Conservation (phyloP, 1,140 invertebrate species). For the Aphaenogaster floridana region DNA sequence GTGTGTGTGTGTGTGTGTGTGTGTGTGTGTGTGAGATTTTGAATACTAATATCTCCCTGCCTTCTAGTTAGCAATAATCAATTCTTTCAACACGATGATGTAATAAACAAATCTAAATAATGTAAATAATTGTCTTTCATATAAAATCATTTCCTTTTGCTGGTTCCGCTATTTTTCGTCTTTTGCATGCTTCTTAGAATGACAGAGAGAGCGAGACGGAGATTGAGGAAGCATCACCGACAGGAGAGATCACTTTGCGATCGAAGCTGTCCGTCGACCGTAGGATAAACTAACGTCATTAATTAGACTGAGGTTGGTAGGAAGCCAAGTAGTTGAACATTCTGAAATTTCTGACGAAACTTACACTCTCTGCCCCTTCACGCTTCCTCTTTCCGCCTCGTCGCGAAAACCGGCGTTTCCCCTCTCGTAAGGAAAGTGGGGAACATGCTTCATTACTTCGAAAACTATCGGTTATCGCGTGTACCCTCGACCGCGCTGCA, state of each 20-base stretch:
- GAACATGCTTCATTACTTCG: conserved; percentile 68
- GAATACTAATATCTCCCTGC: neutral
- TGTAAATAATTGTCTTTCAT: neutral
- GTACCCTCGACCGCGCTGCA: conserved; percentile 32
- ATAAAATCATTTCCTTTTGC: neutral
- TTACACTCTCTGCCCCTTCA: neutral
- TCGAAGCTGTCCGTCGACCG: conserved; percentile 7
- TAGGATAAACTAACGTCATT: conserved; percentile 41
- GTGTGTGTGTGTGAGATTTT: neutral
- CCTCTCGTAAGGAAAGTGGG: conserved; percentile 47
- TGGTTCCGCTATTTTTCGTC: neutral
- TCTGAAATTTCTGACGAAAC: conserved; percentile 40
- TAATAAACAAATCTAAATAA: neutral
- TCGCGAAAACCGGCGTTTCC: neutral
- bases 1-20: no score
- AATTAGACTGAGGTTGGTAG: conserved; percentile 34
- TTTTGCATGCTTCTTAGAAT: neutral
- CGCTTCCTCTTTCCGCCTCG: neutral
- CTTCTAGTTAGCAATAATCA: neutral
- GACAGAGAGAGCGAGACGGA: neutral
- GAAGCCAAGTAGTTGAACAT: conserved; percentile 40
- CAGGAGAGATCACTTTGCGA: neutral
- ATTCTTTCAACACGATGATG: neutral
- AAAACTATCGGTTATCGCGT: conserved; percentile 74
- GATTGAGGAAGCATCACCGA: neutral